Conservation (phyloP, 2,113 vertebrate genomes). For the Caranx melampygus region DNA sequence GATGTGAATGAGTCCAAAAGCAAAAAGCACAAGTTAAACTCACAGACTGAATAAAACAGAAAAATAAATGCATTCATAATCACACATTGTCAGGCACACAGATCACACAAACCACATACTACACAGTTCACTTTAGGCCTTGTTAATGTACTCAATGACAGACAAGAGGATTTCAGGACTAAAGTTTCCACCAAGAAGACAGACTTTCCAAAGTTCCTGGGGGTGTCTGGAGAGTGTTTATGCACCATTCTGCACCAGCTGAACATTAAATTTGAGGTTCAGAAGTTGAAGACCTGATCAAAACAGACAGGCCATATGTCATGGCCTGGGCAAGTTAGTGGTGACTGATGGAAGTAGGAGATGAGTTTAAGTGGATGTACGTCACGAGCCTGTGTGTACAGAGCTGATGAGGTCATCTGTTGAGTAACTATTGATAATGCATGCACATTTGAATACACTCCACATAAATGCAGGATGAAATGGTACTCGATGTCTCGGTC, state of each 20-base stretch:
- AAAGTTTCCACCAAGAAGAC: constrained; percentile 34
- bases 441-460: constrained; percentile 18
- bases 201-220: constrained; percentile 39
- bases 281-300: constrained; percentile 52
- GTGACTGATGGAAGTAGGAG: constrained; percentile 20
- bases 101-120: not conserved
- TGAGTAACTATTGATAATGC: not conserved
- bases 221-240: constrained; percentile 56
- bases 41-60: constrained; percentile 15
- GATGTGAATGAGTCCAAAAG: constrained; percentile 2
- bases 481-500: not conserved
- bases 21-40: not conserved
- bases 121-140: constrained; percentile 3
- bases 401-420: constrained; percentile 5
- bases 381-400: constrained; percentile 2
- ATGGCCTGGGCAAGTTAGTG: constrained; percentile 23
- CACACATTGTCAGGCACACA: not conserved
- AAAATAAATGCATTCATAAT: constrained; percentile 9
- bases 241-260: constrained; percentile 47
- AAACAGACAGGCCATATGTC: constrained; percentile 65
- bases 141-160: constrained; percentile 10
- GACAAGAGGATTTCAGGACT: constrained; percentile 14
- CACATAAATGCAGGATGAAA: constrained; percentile 1
- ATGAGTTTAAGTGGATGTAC: not conserved
- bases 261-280: constrained; percentile 59